Conservation (phyloP, 1,140 invertebrate species). For the Pristionchus pacificus region DNA sequence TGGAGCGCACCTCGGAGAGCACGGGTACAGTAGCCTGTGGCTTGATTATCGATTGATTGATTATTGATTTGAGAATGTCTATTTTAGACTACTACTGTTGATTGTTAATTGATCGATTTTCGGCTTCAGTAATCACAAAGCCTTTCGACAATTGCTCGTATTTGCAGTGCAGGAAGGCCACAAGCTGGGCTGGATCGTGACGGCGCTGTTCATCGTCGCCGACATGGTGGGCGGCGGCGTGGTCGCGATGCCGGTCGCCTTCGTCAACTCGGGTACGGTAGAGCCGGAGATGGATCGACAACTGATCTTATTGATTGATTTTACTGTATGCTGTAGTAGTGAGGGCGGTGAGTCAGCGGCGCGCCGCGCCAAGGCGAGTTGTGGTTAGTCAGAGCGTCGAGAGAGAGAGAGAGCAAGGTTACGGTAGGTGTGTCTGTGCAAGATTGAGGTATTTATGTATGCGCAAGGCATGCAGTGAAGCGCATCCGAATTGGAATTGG, state of each 20-base stretch:
- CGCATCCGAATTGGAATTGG: too few relatives aligned
- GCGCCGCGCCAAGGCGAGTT: too few relatives aligned
- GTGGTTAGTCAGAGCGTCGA: too few relatives aligned
- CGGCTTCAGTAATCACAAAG: background rate
- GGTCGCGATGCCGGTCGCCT: constrained; percentile 36
- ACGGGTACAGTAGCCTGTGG: too few relatives aligned
- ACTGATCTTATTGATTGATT: too few relatives aligned
- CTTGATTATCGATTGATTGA: background rate
- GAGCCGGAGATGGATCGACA: background rate
- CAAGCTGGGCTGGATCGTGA: constrained; percentile 37
- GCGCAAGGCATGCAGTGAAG: too few relatives aligned
- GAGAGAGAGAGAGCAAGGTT: too few relatives aligned
- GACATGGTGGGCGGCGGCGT: constrained; percentile 40
- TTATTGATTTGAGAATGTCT: background rate
- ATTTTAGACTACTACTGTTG: background rate
- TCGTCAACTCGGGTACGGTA: constrained; percentile 29
- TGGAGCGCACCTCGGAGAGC: too few relatives aligned
- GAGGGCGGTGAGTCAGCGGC: background rate
- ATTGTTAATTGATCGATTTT: background rate
- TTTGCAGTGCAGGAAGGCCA: constrained; percentile 28
- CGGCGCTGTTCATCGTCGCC: constrained; percentile 36
- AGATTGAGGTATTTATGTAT: too few relatives aligned
- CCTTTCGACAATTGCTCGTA: background rate
- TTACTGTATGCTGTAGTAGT: too few relatives aligned
- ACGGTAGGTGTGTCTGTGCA: too few relatives aligned